These are phyloP conservation scores for Neodiprion virginianus DNA, from an alignment of 1,140 invertebrate species.

Conservation along the genomic window DNA sequence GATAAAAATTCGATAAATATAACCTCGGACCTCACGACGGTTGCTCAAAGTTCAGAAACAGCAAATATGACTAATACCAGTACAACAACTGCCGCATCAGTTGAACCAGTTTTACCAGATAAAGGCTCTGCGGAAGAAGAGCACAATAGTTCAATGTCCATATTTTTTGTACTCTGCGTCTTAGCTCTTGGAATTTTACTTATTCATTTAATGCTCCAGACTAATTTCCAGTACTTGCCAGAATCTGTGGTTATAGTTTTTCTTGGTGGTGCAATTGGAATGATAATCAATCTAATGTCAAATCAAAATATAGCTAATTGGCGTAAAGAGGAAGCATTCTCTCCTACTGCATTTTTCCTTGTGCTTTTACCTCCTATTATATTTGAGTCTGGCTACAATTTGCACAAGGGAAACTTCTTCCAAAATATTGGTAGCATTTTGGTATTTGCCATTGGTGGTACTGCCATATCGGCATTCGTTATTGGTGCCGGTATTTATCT, in stretches of 20 bases:
- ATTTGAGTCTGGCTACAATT: slow-evolving; percentile 98
- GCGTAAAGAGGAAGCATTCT: slow-evolving; percentile 96
- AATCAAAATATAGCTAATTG: slow-evolving; percentile 91
- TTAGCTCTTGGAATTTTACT: slow-evolving; percentile 91
- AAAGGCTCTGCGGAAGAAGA: slow-evolving; percentile 93
- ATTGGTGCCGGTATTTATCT: slow-evolving; percentile 96
- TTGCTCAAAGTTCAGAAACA: slow-evolving; percentile 28
- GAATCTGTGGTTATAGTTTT: slow-evolving; percentile 98
- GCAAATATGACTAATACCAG: slow-evolving; percentile 54
- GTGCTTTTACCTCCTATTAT: slow-evolving; percentile 98
- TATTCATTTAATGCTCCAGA: slow-evolving; percentile 94
- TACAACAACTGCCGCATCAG: slow-evolving; percentile 65
- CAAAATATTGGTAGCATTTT: slow-evolving; percentile 96
- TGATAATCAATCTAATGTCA: slow-evolving; percentile 90
- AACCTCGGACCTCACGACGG: slow-evolving; percentile 20
- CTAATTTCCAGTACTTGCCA: slow-evolving; percentile 95
- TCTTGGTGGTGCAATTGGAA: slow-evolving; percentile 89
- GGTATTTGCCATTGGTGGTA: slow-evolving; percentile 97
- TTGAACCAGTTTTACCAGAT: slow-evolving; percentile 78
- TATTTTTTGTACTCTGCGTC: slow-evolving; percentile 95
- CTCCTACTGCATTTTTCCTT: slow-evolving; percentile 96
- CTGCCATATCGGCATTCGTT: slow-evolving; percentile 92
- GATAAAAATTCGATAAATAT: not conserved
- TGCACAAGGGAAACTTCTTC: slow-evolving; percentile 99
- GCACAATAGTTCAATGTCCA: slow-evolving; percentile 94